These are phyloP conservation scores for Tridacna gigas DNA, from an alignment of 2,888 invertebrate species.

Conservation along the genomic window DNA sequence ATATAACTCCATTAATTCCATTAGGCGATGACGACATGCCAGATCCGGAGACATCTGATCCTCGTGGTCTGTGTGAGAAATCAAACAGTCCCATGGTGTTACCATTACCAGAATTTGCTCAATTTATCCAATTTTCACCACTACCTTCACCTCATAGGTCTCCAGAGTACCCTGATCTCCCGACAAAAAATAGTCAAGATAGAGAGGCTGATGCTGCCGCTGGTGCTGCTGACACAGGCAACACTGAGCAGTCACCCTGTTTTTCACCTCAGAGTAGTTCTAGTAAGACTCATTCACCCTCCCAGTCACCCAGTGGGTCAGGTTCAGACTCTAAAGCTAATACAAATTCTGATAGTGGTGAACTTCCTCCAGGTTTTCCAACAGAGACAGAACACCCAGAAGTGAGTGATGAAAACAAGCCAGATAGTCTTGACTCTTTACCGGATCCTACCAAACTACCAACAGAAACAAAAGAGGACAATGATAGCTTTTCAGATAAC, in stretches of 20 bases:
- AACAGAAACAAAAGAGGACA: constrained; percentile 56
- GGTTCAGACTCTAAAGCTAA: constrained; percentile 63
- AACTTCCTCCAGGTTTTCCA: constrained; percentile 57
- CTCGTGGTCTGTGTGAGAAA: constrained; percentile 58
- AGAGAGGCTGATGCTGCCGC: constrained; percentile 28
- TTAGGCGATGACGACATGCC: constrained; percentile 68
- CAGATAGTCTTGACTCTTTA: constrained; percentile 61
- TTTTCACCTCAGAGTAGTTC: constrained; percentile 76
- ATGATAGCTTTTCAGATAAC: constrained; percentile 72
- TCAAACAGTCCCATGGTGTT: constrained; percentile 89
- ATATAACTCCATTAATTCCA: constrained; percentile 70
- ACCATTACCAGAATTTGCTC: constrained; percentile 94
- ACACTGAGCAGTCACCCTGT: constrained; percentile 70
- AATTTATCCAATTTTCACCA: constrained; percentile 68
- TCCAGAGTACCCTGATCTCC: constrained; percentile 65
- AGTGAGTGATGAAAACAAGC: constrained; percentile 52
- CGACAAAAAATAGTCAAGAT: constrained; percentile 45
- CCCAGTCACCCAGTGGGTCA: constrained; percentile 74
- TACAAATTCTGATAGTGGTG: constrained; percentile 65
- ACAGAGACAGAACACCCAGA: constrained; percentile 53
- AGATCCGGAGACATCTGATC: constrained; percentile 69
- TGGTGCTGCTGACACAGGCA: constrained; percentile 28
- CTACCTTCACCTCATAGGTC: constrained; percentile 71
- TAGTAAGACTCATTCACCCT: constrained; percentile 76
- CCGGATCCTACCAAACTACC: constrained; percentile 53